phyloP scores from a whole-genome alignment of 2,888 invertebrate species.

The Cartodere bifasciata region DNA sequence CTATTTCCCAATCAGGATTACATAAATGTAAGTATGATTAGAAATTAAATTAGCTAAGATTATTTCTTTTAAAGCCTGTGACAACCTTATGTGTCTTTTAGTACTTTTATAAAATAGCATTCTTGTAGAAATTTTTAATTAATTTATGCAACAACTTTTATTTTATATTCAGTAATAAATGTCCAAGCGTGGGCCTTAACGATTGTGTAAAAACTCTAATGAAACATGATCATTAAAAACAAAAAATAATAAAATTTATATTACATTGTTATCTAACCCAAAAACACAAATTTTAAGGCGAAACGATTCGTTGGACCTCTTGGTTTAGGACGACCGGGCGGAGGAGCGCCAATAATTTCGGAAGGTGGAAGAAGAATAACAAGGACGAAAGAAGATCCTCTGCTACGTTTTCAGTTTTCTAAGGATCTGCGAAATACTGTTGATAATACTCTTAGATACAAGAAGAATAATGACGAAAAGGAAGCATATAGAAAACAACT shows the following conservation, averaged over 20 bases:
- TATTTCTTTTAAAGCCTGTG: too few relatives aligned
- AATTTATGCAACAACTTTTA: too few relatives aligned
- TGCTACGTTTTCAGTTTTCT: constrained; percentile 45
- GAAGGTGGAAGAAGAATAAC: constrained; percentile 30
- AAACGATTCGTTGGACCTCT: constrained; percentile 28
- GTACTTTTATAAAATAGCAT: too few relatives aligned
- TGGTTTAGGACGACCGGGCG: constrained; percentile 27
- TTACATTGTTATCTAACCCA: too few relatives aligned
- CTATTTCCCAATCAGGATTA: constrained; percentile 47
- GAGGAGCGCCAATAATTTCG: constrained; percentile 31
- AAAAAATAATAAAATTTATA: too few relatives aligned
- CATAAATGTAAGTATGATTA: constrained; percentile 31
- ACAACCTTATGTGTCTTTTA: too few relatives aligned
- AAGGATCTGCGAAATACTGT: constrained; percentile 48
- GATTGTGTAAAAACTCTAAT: too few relatives aligned
- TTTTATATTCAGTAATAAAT: too few relatives aligned
- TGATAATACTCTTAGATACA: constrained; percentile 58
- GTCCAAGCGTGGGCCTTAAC: too few relatives aligned
- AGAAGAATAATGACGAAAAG: constrained; percentile 43
- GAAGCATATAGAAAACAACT: constrained; percentile 45
- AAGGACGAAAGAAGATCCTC: constrained; percentile 44
- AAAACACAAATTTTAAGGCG: constrained; percentile 19
- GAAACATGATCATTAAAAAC: too few relatives aligned
- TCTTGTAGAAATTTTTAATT: too few relatives aligned
- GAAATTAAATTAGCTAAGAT: not conserved